Evolutionary conservation across 2,797 vertebrate genomes (phyloP).

Genomic region (Argyrosomus regius): DNA sequence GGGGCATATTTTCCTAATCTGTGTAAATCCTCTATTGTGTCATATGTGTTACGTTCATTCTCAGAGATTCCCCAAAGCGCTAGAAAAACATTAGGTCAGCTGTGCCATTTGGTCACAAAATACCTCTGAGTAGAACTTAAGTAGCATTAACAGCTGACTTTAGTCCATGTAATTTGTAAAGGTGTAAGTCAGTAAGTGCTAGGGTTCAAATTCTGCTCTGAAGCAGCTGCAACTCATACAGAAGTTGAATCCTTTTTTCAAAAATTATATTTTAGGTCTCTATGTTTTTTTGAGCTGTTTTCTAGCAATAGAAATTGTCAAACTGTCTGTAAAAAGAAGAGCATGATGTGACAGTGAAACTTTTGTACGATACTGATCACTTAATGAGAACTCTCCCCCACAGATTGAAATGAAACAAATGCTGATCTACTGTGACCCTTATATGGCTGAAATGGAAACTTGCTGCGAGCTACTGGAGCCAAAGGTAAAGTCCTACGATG

Average conservation of each 20-base stretch:
- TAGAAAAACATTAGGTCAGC: slow-evolving; percentile 40
- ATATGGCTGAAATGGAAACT: slow-evolving; percentile 87
- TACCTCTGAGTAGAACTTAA: slow-evolving; percentile 39
- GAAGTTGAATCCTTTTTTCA: slow-evolving; percentile 3
- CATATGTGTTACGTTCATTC: slow-evolving; percentile 14
- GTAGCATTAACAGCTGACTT: slow-evolving; percentile 58
- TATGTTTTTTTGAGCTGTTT: slow-evolving; percentile 6
- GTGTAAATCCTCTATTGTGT: slow-evolving; percentile 48
- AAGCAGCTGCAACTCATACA: slow-evolving; percentile 14
- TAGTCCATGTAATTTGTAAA: slow-evolving; percentile 33
- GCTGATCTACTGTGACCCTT: slow-evolving; percentile 92
- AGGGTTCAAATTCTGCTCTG: slow-evolving; percentile 21
- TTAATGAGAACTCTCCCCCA: slow-evolving; percentile 66
- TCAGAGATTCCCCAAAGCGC: slow-evolving; percentile 19
- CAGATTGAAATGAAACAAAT: slow-evolving; percentile 95
- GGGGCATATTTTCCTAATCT: slow-evolving; percentile 42
- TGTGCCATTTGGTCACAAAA: slow-evolving; percentile 37
- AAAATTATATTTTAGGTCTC: not conserved
- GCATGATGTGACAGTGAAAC: slow-evolving; percentile 20
- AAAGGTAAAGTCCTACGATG: slow-evolving; percentile 83
- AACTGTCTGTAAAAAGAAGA: not conserved
- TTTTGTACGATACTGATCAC: not conserved
- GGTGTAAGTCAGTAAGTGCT: not conserved
- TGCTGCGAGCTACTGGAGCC: slow-evolving; percentile 91
- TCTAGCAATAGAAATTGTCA: not conserved